Base-by-base conservation (phyloP, 2,888 invertebrate genomes). In the Latrodectus elegans region DNA sequence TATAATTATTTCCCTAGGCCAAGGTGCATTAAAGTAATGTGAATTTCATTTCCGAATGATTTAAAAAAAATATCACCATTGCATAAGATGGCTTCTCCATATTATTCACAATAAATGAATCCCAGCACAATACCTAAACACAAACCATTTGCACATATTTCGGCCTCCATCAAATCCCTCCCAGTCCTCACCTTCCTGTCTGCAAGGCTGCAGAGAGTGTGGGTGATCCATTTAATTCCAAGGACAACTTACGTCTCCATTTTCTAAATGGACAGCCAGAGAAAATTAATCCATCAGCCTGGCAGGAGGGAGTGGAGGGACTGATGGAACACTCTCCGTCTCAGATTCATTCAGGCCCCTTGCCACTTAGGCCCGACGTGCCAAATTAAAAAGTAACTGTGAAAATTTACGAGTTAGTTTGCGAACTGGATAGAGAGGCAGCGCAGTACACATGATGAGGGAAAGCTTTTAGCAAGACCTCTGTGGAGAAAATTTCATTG, bases 341-440 rank as follows among this genome's bases (percentile, higher is more conserved):
- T 38, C 38, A 38, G 38, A 38, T 38, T 38, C 38, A 38, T 38
- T 38, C 38, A 38, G 38, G 38, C 38, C 38, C 6, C 38, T 38
- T n/a, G n/a, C 70, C 65, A 38, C 51, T 51, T 14, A 22, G 22
- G 22, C 1, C 60, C n/a, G 26, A 65, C 49, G 71, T 11, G 38
- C 84, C 71, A 82, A 87, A 87, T 87, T 87, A 87, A 87, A 87
- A 81, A 82, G 77, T 81, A 87, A 82, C 81, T 81, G 81, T 87
- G 81, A 81, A 81, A 87, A 87, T 85, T 85, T 85, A 85, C 85
- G 87, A 81, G 87, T 70, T 64, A 51, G 81, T 71, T 80, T 53
- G 85, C 74, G 85, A 79, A 81, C 80, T 86, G 80, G 85, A 72
- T 80, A n/a, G 74, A 12, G 67, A 76, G 65, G 76, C 10, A 22